Conservation (phyloP, 2,888 invertebrate genomes). For the Encarsia formosa region DNA sequence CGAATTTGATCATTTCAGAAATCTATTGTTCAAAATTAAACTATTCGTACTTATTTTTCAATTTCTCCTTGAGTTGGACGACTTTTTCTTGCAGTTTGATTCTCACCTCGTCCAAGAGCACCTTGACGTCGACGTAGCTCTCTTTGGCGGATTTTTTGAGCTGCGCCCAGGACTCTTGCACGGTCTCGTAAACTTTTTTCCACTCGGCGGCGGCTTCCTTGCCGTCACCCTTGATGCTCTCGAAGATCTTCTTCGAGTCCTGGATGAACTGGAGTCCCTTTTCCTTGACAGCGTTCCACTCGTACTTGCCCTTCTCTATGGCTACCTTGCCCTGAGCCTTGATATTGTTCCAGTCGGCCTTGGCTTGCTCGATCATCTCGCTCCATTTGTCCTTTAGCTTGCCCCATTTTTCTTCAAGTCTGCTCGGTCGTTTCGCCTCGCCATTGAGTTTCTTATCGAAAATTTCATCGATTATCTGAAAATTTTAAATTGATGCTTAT, state of each 20-base stretch:
- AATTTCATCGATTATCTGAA: too few species aligned
- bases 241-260: not conserved
- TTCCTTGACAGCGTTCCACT: not conserved
- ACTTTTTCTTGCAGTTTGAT: too few species aligned
- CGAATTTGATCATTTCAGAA: too few species aligned
- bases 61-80: too few species aligned
- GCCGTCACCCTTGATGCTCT: not conserved
- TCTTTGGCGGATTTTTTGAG: constrained; percentile 1
- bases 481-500: too few species aligned
- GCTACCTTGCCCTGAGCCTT: not conserved
- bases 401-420: not conserved
- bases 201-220: constrained; percentile 1
- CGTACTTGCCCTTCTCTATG: not conserved
- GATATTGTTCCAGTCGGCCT: not conserved
- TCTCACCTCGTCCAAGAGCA: not conserved
- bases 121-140: not conserved
- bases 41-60: too few species aligned
- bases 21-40: too few species aligned
- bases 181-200: not conserved
- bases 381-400: not conserved
- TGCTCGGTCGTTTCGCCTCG: too few species aligned
- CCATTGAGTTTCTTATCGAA: too few species aligned
- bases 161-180: not conserved
- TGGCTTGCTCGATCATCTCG: not conserved
- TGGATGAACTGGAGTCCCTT: not conserved